Percentiles rank a stretch among this genome's conserved stretches.
These are phyloP conservation scores for Drosophila percnosoma DNA, from an alignment of 2,888 invertebrate genomes.

Conservation along the genomic window DNA sequence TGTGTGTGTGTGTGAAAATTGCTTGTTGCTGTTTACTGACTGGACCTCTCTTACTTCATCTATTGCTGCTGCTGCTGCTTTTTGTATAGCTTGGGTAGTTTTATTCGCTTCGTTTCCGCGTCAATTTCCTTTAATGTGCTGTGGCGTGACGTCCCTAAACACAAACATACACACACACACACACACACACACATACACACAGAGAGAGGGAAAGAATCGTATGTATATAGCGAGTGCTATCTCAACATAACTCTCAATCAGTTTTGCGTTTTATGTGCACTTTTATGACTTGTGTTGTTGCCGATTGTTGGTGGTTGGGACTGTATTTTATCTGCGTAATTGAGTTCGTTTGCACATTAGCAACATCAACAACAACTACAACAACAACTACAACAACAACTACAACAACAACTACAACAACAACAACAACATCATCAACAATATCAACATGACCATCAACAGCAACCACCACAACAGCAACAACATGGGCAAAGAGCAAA, in stretches of 20 bases:
- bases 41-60: slow-evolving; percentile 31
- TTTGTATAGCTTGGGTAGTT: slow-evolving; percentile 64
- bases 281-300: slow-evolving; percentile 72
- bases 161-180: neutral
- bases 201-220: neutral
- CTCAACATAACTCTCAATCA: slow-evolving; percentile 74
- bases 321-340: slow-evolving; percentile 76
- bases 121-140: slow-evolving; percentile 78
- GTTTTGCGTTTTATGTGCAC: slow-evolving; percentile 77
- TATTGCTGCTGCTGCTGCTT: slow-evolving; percentile 5
- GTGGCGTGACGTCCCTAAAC: slow-evolving; percentile 74
- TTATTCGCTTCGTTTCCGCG: slow-evolving; percentile 80
- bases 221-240: slow-evolving; percentile 26
- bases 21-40: slow-evolving; percentile 52
- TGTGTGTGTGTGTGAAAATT: slow-evolving; percentile 42
- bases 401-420: slow-evolving; percentile 29
- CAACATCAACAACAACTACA: slow-evolving; percentile 54
- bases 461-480: neutral
- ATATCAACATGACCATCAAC: neutral
- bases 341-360: slow-evolving; percentile 78
- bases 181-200: neutral
- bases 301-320: slow-evolving; percentile 54
- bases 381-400: no score
- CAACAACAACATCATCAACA: slow-evolving; percentile 8
- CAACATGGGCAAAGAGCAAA: slow-evolving; percentile 4